Evolutionary conservation across 2,113 vertebrate species (phyloP).

Genomic region (Mugil cephalus): DNA sequence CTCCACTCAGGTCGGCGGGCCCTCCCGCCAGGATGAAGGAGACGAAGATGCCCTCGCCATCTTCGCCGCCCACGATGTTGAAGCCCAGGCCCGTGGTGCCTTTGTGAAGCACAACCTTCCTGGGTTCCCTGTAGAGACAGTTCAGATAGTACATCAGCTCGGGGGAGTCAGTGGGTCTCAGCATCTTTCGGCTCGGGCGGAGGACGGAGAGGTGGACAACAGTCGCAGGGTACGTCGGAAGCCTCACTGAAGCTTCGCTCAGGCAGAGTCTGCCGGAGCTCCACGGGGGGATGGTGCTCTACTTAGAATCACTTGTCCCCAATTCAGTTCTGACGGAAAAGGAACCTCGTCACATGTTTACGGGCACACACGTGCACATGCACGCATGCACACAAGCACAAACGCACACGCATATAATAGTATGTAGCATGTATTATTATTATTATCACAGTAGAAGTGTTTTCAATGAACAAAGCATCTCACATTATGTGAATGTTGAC

Average conservation of each 20-base stretch:
- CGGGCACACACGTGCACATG: not conserved
- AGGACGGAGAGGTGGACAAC: conserved; percentile 31
- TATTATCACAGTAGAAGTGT: not conserved
- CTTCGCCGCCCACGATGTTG: conserved; percentile 97
- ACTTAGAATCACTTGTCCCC: conserved; percentile 82
- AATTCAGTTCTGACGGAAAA: conserved; percentile 71
- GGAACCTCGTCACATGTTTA: conserved; percentile 44
- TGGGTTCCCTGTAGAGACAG: conserved; percentile 92
- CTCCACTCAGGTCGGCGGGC: conserved; percentile 95
- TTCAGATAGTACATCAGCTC: conserved; percentile 85
- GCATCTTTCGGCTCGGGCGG: conserved; percentile 69
- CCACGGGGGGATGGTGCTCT: conserved; percentile 80
- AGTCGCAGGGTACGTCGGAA: conserved; percentile 2
- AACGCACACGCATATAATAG: not conserved
- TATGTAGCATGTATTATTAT: not conserved
- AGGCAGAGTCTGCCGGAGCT: conserved; percentile 57
- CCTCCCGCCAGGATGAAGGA: conserved; percentile 98
- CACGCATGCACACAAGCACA: conserved; percentile 1
- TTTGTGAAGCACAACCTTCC: conserved; percentile 95
- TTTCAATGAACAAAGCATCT: not conserved
- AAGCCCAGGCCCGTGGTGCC: conserved; percentile 97
- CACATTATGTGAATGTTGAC: too few relatives aligned
- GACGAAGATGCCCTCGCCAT: conserved; percentile 97
- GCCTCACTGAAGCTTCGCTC: conserved; percentile 43
- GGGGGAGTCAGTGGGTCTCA: conserved; percentile 74